phyloP scores from a whole-genome alignment of 2,797 vertebrate genomes.

The Galagoides demidoff region DNA sequence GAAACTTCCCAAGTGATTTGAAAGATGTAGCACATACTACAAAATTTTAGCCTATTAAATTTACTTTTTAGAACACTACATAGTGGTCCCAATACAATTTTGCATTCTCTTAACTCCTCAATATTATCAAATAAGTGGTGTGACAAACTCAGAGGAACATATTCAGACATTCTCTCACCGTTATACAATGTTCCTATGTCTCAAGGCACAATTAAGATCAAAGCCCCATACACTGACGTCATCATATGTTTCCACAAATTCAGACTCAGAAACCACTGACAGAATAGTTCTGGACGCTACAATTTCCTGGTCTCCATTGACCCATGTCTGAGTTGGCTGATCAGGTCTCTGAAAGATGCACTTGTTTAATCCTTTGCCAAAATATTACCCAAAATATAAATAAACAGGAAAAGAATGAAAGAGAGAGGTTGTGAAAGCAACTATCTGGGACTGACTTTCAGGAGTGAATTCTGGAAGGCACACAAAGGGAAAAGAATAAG shows the following conservation, averaged over 20 bases:
- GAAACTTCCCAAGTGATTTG: background rate
- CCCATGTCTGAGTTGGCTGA: background rate
- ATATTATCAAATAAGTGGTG: background rate
- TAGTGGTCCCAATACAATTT: background rate
- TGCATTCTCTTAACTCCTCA: background rate
- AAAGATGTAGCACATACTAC: background rate
- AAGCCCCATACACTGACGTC: background rate
- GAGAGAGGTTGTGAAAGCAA: background rate
- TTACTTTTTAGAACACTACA: background rate
- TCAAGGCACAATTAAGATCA: slow-evolving; percentile 41
- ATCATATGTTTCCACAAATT: background rate
- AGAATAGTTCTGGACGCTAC: background rate
- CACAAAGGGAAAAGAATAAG: background rate
- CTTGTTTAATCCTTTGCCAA: slow-evolving; percentile 32
- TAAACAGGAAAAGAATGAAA: background rate
- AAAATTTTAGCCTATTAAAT: background rate
- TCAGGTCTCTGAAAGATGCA: background rate
- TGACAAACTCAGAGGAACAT: slow-evolving; percentile 13
- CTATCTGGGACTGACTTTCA: background rate
- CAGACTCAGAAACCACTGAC: background rate
- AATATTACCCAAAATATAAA: background rate
- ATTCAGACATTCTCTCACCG: slow-evolving; percentile 38
- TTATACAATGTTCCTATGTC: background rate
- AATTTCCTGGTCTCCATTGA: slow-evolving; percentile 47
- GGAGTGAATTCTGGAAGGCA: background rate